phyloP scores from a whole-genome alignment of 2,113 vertebrate species.

The Nothoprocta perdicaria region DNA sequence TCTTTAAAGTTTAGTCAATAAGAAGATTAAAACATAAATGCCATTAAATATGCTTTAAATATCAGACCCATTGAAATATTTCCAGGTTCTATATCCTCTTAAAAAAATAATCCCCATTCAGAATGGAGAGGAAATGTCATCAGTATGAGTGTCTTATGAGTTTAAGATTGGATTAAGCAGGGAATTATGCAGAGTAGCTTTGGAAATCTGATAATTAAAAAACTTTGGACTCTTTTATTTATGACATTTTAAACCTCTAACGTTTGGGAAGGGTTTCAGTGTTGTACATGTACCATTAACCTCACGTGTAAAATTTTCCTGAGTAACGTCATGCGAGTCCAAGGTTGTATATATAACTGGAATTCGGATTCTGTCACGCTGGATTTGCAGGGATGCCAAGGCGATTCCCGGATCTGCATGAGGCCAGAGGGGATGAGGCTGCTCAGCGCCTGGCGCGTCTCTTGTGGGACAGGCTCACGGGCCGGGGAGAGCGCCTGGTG shows the following conservation, averaged over 20 bases:
- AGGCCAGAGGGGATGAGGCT: background rate
- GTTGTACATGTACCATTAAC: background rate
- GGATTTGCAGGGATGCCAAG: background rate
- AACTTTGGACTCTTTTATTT: slow-evolving; percentile 54
- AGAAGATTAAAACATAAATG: slow-evolving; percentile 84
- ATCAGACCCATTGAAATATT: slow-evolving; percentile 78
- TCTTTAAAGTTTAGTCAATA: slow-evolving; percentile 79
- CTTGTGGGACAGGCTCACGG: background rate
- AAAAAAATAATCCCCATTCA: slow-evolving; percentile 80
- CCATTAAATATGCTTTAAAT: slow-evolving; percentile 83
- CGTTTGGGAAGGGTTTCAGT: slow-evolving; percentile 38
- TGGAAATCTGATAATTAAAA: slow-evolving; percentile 78
- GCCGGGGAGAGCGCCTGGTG: background rate
- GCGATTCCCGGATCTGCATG: background rate
- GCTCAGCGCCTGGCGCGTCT: background rate
- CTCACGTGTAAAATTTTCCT: background rate
- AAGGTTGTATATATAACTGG: background rate
- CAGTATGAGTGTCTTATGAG: slow-evolving; percentile 72
- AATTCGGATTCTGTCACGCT: background rate
- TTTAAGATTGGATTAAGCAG: slow-evolving; percentile 79
- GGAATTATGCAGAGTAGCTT: slow-evolving; percentile 77
- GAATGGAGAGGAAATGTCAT: slow-evolving; percentile 80
- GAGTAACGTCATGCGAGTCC: background rate
- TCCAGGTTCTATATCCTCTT: slow-evolving; percentile 81
- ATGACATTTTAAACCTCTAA: slow-evolving; percentile 71